A percentile compares a stretch with the other conserved stretches of the same genome.
phyloP scores from a whole-genome alignment of 2,113 vertebrate species.

The Phodopus roborovskii region DNA sequence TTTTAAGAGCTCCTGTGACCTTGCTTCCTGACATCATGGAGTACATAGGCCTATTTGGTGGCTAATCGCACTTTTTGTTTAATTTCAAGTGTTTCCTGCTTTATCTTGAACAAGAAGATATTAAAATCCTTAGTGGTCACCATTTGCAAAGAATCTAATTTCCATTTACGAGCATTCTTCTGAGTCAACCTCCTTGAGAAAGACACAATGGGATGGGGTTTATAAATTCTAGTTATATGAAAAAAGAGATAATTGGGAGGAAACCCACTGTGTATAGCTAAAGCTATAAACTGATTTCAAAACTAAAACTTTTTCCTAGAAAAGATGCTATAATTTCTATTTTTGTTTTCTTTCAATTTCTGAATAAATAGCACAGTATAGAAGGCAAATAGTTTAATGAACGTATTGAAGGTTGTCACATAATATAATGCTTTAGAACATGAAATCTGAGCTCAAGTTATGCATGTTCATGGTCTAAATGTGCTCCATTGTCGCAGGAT shows the following conservation, averaged over 20 bases:
- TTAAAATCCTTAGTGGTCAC: not conserved
- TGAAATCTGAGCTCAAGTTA: not conserved
- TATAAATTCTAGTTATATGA: not conserved
- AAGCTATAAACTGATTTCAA: slow-evolving; percentile 1
- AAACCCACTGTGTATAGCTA: not conserved
- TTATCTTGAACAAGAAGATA: not conserved
- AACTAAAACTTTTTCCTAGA: slow-evolving; percentile 5
- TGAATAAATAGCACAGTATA: not conserved
- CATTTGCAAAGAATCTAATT: not conserved
- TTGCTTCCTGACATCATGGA: not conserved
- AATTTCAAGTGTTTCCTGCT: not conserved
- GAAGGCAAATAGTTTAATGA: not conserved
- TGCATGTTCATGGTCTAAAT: too few species aligned
- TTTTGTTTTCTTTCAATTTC: not conserved
- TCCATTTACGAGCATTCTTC: not conserved
- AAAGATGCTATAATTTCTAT: not conserved
- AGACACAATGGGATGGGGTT: not conserved
- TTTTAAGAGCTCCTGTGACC: not conserved
- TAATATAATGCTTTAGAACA: not conserved
- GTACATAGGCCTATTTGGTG: not conserved
- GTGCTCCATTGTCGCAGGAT: fast-evolving
- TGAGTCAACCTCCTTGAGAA: not conserved
- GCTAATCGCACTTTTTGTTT: not conserved
- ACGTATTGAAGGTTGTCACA: not conserved
- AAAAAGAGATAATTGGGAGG: not conserved